phyloP scores from a whole-genome alignment of 2,113 vertebrate genomes.

The Geococcyx californianus region DNA sequence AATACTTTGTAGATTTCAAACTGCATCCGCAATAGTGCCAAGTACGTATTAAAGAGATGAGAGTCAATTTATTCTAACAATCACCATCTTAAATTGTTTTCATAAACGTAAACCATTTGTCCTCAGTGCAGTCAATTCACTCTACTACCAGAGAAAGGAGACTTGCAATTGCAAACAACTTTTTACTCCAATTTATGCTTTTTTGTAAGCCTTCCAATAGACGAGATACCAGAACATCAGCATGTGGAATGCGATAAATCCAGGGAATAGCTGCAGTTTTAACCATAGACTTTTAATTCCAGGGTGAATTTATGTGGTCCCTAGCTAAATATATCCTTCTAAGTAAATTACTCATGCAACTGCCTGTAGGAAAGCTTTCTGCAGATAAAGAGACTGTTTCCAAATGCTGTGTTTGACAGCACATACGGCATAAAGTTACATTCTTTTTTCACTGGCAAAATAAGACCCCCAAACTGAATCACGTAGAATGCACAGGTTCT shows the following conservation, averaged over 20 bases:
- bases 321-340: conserved; percentile 71
- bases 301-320: conserved; percentile 58
- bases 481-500: neutral
- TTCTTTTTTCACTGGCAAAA: conserved; percentile 29
- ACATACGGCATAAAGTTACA: conserved; percentile 62
- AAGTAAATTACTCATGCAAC: conserved; percentile 71
- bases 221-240: neutral
- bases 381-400: conserved; percentile 54
- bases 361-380: conserved; percentile 57
- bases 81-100: neutral
- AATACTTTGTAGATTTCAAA: neutral
- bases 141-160: neutral
- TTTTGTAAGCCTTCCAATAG: neutral
- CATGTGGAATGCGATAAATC: conserved; percentile 34
- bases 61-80: neutral
- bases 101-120: neutral
- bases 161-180: conserved; percentile 45
- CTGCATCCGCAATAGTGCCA: neutral
- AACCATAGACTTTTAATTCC: conserved; percentile 70
- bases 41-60: neutral
- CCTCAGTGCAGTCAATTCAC: conserved; percentile 3
- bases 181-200: neutral
- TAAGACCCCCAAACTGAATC: neutral
- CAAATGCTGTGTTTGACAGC: conserved; percentile 47
- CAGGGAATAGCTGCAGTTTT: conserved; percentile 40